Evolutionary conservation across 2,888 invertebrate genomes (phyloP), one percentile per base, ranked within the genome.

Genomic region (Neria commutata): DNA sequence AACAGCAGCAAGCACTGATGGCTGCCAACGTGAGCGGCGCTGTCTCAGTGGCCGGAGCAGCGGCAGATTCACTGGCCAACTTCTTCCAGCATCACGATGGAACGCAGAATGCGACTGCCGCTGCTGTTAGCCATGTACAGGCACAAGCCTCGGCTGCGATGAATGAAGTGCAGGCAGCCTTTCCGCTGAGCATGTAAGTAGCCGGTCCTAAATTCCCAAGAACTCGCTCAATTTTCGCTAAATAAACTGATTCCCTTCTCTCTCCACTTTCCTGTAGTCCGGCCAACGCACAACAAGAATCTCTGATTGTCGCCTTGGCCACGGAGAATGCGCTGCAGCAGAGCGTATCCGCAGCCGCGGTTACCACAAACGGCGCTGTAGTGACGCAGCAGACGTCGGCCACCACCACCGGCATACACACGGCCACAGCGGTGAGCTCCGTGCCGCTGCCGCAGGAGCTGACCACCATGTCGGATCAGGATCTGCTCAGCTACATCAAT

Each of bases 401-500:
- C 23, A 66, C 69, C 17, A 64, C 68, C 1, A 64, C 69, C 0
- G 70, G 68, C 21, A 73, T 75, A 1, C 73, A 74, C 0, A 73
- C 76, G 2, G 74, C 85, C 75, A 74, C 82, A 69, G 80, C 76
- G 25, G 74, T 78, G 16, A 68, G 79, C 3, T 71, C 77, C 37
- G 71, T 76, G 16, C 87, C 87, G 85, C 86, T 86, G 82, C 90
- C 85, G 54, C 89, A 90, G 75, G 88, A 91, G 48, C 85, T 94
- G 68, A 90, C 91, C 10, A 88, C 90, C 72, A 91, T 94, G 89
- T 91, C 91, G 64, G 94, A 94, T 80, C 91, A 90, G 81, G 94
- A 94, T 83, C 85, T 94, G 69, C 87, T 94, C 69, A 92, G 90
- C 79, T 92, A 92, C 83, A 94, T 94, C 69, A 93, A 94, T 84